Base-by-base conservation (phyloP, 2,888 invertebrate species). In the Xanthorhoe spadicearia region DNA sequence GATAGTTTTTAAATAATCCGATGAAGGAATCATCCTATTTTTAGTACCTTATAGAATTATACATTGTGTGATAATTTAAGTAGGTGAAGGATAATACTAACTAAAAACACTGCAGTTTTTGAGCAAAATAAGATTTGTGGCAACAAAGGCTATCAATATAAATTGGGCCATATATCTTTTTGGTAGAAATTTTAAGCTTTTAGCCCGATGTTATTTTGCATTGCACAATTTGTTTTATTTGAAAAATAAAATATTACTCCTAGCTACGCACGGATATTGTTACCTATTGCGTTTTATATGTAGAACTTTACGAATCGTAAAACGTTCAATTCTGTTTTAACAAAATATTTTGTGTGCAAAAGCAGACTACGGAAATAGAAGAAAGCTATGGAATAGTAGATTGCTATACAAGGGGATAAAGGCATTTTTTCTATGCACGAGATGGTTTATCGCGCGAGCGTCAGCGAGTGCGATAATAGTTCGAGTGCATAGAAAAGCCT, bases 61-160 rank as follows among this genome's bases (percentile, higher is more conserved):
- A n/a, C n/a, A n/a, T n/a, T n/a, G n/a, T n/a, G n/a, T n/a, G n/a
- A n/a, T n/a, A n/a, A n/a, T n/a, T n/a, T n/a, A n/a, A n/a, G n/a
- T n/a, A n/a, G n/a, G n/a, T n/a, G n/a, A n/a, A n/a, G n/a, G n/a
- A n/a, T n/a, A n/a, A n/a, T n/a, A n/a, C n/a, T n/a, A n/a, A n/a
- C n/a, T n/a, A n/a, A 54, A 35, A 35, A 3, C 49, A 18, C 0
- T 49, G 32, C 9, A 19, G 17, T 7, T 46, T 46, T 15, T 43
- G 13, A 43, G 15, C 23, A 57, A 9, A 48, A 15, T 28, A 43
- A 43, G 18, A 59, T 64, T 60, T 49, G 49, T 59, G 54, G 35
- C 51, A 59, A 35, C 13, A 38, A 32, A 60, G 9, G 51, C 55
- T 57, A 52, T 58, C 18, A 55, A 57, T 57, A 64, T 63, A 53